phyloP scores from a whole-genome alignment of 2,113 vertebrate genomes.

The Chionis minor region DNA sequence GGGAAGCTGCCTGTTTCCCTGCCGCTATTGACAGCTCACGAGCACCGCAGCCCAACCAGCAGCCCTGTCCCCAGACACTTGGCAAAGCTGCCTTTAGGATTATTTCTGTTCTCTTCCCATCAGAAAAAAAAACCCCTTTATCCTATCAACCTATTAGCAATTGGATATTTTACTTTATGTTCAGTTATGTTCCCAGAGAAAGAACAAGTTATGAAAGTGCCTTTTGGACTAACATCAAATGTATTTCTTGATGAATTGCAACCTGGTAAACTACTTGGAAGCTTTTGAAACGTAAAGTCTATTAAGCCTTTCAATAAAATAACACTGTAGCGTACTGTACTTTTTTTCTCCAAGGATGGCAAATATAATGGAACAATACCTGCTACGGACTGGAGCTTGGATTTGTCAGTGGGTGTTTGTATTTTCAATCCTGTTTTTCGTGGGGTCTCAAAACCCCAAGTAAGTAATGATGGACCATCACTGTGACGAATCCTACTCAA shows the following conservation, averaged over 20 bases:
- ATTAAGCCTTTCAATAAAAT: background rate
- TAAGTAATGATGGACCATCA: background rate
- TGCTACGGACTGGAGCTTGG: background rate
- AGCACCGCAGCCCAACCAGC: background rate
- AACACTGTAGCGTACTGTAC: background rate
- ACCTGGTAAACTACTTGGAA: conserved; percentile 12
- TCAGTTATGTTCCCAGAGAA: background rate
- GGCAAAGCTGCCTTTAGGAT: background rate
- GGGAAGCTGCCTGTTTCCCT: background rate
- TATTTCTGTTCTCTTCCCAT: background rate
- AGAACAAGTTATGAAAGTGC: background rate
- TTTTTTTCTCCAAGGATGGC: background rate
- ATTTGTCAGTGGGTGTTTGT: background rate
- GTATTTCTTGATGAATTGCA: conserved; percentile 30
- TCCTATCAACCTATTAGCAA: background rate
- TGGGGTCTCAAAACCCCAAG: background rate
- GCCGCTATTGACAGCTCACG: background rate
- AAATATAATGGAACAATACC: background rate
- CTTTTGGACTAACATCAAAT: conserved; percentile 31
- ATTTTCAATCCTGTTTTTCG: background rate
- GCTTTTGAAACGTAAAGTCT: background rate
- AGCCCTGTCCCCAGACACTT: background rate
- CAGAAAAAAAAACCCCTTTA: background rate
- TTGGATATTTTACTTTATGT: background rate
- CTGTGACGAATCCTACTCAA: background rate